These are phyloP conservation scores for Procambarus virginalis DNA, from an alignment of 1,140 invertebrate genomes.

Conservation along the genomic window DNA sequence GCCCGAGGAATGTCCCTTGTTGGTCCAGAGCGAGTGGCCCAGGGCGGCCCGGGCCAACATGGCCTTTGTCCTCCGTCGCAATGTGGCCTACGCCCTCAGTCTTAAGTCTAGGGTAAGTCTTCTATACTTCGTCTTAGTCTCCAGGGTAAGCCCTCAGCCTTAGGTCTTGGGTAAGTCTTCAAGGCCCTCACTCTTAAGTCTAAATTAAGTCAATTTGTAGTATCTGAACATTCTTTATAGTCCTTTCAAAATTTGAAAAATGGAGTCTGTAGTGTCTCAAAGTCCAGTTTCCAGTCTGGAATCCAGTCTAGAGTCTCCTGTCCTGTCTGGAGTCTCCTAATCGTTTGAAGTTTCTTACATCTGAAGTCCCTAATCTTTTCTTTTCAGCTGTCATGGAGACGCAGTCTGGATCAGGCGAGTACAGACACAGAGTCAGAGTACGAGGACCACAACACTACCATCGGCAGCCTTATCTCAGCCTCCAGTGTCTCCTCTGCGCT, in stretches of 20 bases:
- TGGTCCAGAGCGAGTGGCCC: slow-evolving; percentile 85
- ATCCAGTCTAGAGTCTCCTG: too few species aligned
- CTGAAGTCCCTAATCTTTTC: not conserved
- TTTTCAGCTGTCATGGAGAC: slow-evolving; percentile 49
- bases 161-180: too few species aligned
- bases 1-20: slow-evolving; percentile 87
- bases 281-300: too few species aligned
- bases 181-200: too few species aligned
- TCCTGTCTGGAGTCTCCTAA: too few species aligned
- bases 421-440: slow-evolving; percentile 62
- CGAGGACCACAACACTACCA: slow-evolving; percentile 60
- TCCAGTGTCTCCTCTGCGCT: slow-evolving; percentile 33
- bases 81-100: slow-evolving; percentile 45
- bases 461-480: slow-evolving; percentile 26
- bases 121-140: too few species aligned
- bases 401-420: slow-evolving; percentile 61
- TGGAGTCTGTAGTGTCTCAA: too few species aligned
- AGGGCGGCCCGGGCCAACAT: slow-evolving; percentile 37
- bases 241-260: too few species aligned
- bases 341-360: too few species aligned
- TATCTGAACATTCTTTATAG: too few species aligned
- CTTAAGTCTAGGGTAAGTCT: slow-evolving; percentile 57
- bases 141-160: not conserved
- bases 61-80: slow-evolving; percentile 59
- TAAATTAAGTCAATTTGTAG: too few species aligned